Evolutionary conservation across 2,888 invertebrate genomes (phyloP).

Genomic region (Rhimphoctona megacephalus): DNA sequence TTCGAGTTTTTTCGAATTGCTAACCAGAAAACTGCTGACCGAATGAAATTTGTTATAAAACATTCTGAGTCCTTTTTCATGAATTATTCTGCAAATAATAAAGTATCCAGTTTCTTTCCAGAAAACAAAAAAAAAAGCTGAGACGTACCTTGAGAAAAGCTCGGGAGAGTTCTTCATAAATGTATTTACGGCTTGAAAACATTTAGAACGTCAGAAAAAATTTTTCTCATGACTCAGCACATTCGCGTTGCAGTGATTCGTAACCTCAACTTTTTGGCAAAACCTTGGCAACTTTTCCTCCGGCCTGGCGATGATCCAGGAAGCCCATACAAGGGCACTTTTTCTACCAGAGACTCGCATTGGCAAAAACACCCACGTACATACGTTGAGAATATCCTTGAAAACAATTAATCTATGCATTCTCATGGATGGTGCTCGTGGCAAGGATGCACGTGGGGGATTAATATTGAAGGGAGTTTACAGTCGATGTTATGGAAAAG

Average conservation of each 20-base stretch:
- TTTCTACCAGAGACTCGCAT: background rate
- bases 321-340: conserved; percentile 53
- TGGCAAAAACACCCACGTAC: background rate
- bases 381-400: background rate
- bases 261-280: conserved; percentile 27
- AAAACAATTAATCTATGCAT: conserved; percentile 25
- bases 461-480: background rate
- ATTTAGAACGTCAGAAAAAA: conserved; percentile 10
- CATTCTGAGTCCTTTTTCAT: background rate
- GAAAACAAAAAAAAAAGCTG: background rate
- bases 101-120: background rate
- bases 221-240: conserved; percentile 25
- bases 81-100: background rate
- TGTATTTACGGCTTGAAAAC: conserved; percentile 1
- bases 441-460: background rate
- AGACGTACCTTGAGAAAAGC: background rate
- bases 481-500: conserved; percentile 16
- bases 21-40: background rate
- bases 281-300: conserved; percentile 47
- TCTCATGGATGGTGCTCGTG: background rate
- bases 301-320: conserved; percentile 46
- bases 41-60: too few relatives aligned
- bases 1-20: background rate
- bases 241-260: conserved; percentile 34
- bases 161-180: background rate